A percentile compares a stretch with the other conserved stretches of the same genome.
phyloP scores from a whole-genome alignment of 2,113 vertebrate genomes.

The Microtus montanus region DNA sequence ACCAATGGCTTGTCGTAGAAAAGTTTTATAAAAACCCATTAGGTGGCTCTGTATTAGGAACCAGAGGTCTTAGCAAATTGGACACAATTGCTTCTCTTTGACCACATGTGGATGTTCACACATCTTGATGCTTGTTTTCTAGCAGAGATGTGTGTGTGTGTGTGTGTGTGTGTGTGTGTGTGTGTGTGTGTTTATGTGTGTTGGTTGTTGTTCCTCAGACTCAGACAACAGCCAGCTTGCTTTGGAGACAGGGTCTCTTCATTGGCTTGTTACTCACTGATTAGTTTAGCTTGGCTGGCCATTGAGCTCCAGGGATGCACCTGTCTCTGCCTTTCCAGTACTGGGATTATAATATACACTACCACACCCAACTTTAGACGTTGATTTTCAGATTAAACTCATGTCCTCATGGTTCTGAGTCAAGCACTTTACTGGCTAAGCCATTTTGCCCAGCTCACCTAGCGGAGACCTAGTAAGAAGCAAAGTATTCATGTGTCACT shows the following conservation, averaged over 20 bases:
- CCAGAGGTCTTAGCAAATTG: background rate
- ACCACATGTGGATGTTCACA: background rate
- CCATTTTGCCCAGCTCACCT: no score
- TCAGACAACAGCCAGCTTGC: background rate
- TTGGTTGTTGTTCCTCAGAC: background rate
- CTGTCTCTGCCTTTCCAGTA: background rate
- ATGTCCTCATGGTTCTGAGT: background rate
- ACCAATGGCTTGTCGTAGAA: background rate
- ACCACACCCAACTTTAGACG: background rate
- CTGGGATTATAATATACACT: no score
- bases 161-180: background rate
- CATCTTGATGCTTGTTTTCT: slow-evolving; percentile 40
- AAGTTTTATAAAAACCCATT: background rate
- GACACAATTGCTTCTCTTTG: background rate
- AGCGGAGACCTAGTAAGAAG: background rate
- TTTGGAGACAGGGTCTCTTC: background rate
- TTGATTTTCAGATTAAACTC: background rate
- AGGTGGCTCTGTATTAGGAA: background rate
- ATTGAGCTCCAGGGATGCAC: background rate
- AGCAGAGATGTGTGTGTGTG: background rate
- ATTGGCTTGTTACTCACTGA: background rate
- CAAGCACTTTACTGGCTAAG: no score
- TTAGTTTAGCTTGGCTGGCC: background rate
- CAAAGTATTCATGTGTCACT: slow-evolving; percentile 39
- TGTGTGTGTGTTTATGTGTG: background rate